Percentiles rank a stretch among this genome's conserved stretches.
These are phyloP conservation scores for Pristionchus entomophagus DNA, from an alignment of 2,888 invertebrate genomes.

Conservation along the genomic window DNA sequence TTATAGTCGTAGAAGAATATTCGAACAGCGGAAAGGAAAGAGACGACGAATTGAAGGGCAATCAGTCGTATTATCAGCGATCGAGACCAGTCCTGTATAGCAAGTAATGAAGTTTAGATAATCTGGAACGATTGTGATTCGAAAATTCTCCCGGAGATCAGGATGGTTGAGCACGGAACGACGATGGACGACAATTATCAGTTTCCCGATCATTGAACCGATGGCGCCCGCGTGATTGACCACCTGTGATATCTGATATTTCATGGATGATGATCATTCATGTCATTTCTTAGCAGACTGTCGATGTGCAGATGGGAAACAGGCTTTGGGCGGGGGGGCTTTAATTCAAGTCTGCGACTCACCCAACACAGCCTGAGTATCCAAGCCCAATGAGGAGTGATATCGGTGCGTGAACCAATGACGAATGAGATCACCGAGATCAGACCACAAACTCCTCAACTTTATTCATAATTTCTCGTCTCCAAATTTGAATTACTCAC, in stretches of 20 bases:
- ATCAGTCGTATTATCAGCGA: not conserved
- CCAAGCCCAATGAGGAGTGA: not conserved
- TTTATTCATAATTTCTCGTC: not conserved
- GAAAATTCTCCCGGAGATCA: not conserved
- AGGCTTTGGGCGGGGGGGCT: too few species aligned
- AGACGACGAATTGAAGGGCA: not conserved
- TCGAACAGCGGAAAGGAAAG: not conserved
- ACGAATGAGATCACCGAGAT: not conserved
- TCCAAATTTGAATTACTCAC: not conserved
- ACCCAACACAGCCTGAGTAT: not conserved
- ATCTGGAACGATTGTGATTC: not conserved
- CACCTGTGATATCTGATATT: not conserved
- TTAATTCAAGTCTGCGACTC: too few species aligned
- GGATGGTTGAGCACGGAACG: not conserved
- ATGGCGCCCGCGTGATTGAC: not conserved
- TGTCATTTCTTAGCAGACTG: too few species aligned
- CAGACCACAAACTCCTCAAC: not conserved
- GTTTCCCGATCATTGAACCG: not conserved
- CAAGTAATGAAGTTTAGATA: not conserved
- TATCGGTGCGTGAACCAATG: not conserved
- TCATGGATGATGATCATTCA: fast-evolving
- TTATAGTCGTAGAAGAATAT: not conserved
- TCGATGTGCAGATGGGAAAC: too few species aligned
- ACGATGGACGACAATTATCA: not conserved
- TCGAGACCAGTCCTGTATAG: not conserved